Evolutionary conservation across 2,888 invertebrate genomes (phyloP).

Genomic region (Caenorhabditis sp.): DNA sequence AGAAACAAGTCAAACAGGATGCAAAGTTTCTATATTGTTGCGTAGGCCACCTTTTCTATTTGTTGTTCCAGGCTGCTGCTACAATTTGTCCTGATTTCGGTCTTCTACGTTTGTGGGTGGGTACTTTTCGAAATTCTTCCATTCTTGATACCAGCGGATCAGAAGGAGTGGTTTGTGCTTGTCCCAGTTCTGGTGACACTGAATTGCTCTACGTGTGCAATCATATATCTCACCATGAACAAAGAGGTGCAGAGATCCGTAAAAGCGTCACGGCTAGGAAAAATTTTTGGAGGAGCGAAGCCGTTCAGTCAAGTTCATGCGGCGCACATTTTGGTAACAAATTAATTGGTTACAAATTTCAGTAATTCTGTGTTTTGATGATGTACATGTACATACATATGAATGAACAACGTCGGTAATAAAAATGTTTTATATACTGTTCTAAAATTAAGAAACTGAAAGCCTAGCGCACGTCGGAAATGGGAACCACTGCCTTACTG

Average conservation of each 20-base stretch:
- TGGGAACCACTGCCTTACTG: no score
- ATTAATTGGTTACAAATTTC: no score
- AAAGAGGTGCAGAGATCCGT: neutral
- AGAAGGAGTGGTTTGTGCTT: conserved; percentile 10
- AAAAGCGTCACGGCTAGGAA: neutral
- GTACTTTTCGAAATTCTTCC: conserved; percentile 31
- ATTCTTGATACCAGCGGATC: conserved; percentile 16
- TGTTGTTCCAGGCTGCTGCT: conserved; percentile 12
- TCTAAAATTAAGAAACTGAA: no score
- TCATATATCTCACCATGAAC: conserved; percentile 23
- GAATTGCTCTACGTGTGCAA: conserved; percentile 20
- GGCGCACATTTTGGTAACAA: no score
- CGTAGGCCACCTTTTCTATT: no score
- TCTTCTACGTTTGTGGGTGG: conserved; percentile 27
- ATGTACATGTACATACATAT: no score
- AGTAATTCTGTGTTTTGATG: no score
- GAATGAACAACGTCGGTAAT: no score
- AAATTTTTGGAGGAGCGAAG: neutral
- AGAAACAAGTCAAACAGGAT: neutral
- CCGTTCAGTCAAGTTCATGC: neutral
- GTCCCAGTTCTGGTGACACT: conserved; percentile 11
- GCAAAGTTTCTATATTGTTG: no score
- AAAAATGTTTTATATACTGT: no score
- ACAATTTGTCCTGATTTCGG: conserved; percentile 28
- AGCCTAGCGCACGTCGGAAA: no score